Evolutionary conservation across 2,888 invertebrate genomes (phyloP).

Genomic region (Gastracanthus pulcherrimus): DNA sequence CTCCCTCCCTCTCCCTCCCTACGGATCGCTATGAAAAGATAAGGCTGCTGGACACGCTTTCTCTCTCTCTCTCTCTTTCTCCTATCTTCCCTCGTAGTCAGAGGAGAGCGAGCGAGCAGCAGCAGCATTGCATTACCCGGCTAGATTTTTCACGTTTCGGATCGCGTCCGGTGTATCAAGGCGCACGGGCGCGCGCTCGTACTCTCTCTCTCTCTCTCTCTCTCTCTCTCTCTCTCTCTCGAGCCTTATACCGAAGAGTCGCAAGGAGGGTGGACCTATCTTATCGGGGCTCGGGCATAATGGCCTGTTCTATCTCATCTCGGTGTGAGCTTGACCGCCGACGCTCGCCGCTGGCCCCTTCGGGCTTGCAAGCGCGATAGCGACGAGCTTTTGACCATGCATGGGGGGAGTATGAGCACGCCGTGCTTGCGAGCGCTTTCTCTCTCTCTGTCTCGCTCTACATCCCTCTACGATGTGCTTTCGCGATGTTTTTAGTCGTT

Average conservation of each 20-base stretch:
- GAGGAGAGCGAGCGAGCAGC: too few relatives aligned
- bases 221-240: too few relatives aligned
- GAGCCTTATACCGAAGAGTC: slow-evolving; percentile 49
- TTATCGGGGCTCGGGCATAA: slow-evolving; percentile 72
- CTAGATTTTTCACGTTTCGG: slow-evolving; percentile 75
- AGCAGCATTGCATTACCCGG: slow-evolving; percentile 60
- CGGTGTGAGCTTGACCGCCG: slow-evolving; percentile 57
- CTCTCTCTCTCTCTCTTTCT: slow-evolving; percentile 54
- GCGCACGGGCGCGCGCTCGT: slow-evolving; percentile 52
- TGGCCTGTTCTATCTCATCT: slow-evolving; percentile 76
- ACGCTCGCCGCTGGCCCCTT: slow-evolving; percentile 15
- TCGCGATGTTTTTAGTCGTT: slow-evolving; percentile 50
- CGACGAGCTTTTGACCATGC: neutral
- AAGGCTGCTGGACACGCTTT: slow-evolving; percentile 69
- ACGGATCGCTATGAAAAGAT: slow-evolving; percentile 74
- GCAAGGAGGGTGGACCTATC: slow-evolving; percentile 70
- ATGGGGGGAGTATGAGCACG: neutral
- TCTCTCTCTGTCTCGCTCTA: slow-evolving; percentile 5
- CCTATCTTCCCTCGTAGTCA: slow-evolving; percentile 32
- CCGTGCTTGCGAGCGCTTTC: too few relatives aligned
- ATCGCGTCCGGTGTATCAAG: slow-evolving; percentile 75
- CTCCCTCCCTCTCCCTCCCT: too few relatives aligned
- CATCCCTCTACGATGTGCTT: slow-evolving; percentile 35
- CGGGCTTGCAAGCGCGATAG: slow-evolving; percentile 35
- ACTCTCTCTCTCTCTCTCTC: too few relatives aligned